Percentiles rank a stretch among this genome's conserved stretches.
Evolutionary conservation across 2,113 vertebrate species (phyloP).

Genomic region (Coryphaenoides rupestris): DNA sequence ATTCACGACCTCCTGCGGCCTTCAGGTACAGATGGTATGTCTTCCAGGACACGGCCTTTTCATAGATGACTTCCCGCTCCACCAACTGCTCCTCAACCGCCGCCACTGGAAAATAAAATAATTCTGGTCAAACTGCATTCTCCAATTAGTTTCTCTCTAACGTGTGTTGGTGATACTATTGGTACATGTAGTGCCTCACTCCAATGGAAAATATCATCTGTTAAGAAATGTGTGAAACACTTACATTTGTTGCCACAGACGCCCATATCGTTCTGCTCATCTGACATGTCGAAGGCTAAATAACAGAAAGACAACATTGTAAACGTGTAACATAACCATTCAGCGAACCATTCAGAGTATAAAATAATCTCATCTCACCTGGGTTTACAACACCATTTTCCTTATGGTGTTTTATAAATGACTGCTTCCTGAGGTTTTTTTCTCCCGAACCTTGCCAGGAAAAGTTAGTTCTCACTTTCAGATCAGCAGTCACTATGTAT

Average conservation of each 20-base stretch:
- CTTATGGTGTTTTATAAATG: neutral
- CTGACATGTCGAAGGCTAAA: constrained; percentile 72
- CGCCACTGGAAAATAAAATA: constrained; percentile 11
- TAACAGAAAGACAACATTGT: constrained; percentile 11
- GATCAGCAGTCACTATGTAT: too few relatives aligned
- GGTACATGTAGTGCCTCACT: too few relatives aligned
- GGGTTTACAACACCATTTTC: constrained; percentile 54
- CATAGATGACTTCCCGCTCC: constrained; percentile 45
- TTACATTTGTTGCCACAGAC: neutral
- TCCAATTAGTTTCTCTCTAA: too few relatives aligned
- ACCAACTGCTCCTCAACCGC: constrained; percentile 65
- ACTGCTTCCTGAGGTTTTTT: constrained; percentile 19
- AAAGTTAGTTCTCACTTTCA: too few relatives aligned
- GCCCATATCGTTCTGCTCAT: constrained; percentile 44
- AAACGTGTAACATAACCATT: too few relatives aligned
- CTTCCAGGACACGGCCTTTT: constrained; percentile 69
- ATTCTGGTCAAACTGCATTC: too few relatives aligned
- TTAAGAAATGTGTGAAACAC: neutral
- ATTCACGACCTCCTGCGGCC: constrained; percentile 75
- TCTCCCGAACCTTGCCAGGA: constrained; percentile 41
- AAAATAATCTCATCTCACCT: constrained; percentile 50
- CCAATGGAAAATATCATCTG: too few relatives aligned
- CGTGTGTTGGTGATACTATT: too few relatives aligned
- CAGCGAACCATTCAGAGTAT: too few relatives aligned
- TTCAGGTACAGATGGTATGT: constrained; percentile 74